Conservation (phyloP, 2,113 vertebrate genomes). For the Cottus gobio region DNA sequence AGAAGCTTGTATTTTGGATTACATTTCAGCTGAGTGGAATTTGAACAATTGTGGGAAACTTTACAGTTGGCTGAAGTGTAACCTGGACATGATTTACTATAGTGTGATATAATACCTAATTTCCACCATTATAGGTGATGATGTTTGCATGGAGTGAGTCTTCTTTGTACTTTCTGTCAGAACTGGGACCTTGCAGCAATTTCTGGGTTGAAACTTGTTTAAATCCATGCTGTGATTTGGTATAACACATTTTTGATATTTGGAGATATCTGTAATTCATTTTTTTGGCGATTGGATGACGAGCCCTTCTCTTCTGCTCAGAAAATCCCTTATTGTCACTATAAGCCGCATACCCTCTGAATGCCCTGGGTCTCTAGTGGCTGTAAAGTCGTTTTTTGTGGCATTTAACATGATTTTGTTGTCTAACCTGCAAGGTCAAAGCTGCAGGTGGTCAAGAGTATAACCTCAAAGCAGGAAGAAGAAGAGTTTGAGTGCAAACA, state of each 20-base stretch:
- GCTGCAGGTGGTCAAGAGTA: background rate
- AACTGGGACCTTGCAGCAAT: background rate
- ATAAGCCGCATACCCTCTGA: too few relatives aligned
- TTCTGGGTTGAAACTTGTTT: background rate
- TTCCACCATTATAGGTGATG: background rate
- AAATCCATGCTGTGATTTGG: background rate
- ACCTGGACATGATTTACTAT: background rate
- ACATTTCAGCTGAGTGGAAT: background rate
- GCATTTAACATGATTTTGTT: background rate
- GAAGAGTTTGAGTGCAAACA: background rate
- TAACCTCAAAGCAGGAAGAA: conserved; percentile 2
- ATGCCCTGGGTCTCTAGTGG: too few relatives aligned
- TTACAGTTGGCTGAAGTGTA: background rate
- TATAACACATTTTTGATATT: too few relatives aligned
- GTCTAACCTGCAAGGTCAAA: conserved; percentile 4
- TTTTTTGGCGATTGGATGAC: too few relatives aligned
- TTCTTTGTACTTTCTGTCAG: background rate
- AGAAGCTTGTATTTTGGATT: background rate
- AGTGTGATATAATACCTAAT: background rate
- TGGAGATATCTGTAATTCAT: too few relatives aligned
- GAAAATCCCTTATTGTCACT: too few relatives aligned
- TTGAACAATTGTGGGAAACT: background rate
- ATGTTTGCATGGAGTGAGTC: background rate
- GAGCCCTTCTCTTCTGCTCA: too few relatives aligned
- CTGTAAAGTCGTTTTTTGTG: background rate